Conservation (phyloP, 2,113 vertebrate species). For the Ondatra zibethicus region DNA sequence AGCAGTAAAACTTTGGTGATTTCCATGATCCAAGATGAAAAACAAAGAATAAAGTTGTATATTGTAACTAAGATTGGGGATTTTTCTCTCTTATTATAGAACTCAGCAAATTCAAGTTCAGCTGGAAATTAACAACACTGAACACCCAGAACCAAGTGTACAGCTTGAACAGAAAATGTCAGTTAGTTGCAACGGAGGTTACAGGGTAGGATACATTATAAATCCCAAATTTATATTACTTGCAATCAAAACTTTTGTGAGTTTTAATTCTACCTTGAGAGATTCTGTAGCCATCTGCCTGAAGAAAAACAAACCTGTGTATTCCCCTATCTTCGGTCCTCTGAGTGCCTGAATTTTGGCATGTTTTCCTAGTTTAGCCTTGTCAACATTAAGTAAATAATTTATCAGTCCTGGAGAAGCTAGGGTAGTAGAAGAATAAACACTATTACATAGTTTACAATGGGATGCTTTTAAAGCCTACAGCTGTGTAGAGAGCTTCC, state of each 20-base stretch:
- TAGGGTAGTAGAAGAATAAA: constrained; percentile 1
- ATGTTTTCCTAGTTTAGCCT: constrained; percentile 53
- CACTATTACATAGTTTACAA: not conserved
- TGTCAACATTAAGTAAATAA: constrained; percentile 60
- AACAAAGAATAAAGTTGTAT: constrained; percentile 75
- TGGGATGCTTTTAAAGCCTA: constrained; percentile 20
- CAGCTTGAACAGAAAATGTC: constrained; percentile 7
- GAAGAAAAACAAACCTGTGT: constrained; percentile 40
- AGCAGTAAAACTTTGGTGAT: constrained; percentile 80
- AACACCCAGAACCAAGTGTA: constrained; percentile 8
- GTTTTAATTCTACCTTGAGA: constrained; percentile 15
- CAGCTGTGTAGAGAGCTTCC: not conserved
- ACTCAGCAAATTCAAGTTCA: constrained; percentile 51
- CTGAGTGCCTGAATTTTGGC: not conserved
- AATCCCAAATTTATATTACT: constrained; percentile 4
- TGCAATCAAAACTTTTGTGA: not conserved
- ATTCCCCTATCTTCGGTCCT: not conserved
- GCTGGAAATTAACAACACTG: constrained; percentile 45
- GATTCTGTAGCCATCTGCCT: not conserved
- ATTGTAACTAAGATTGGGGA: constrained; percentile 74
- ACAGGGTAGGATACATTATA: not conserved
- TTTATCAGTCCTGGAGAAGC: constrained; percentile 44
- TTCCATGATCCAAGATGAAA: constrained; percentile 78
- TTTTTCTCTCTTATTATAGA: constrained; percentile 71
- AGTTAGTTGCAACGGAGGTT: not conserved